These are phyloP conservation scores for Mobula hypostoma DNA, from an alignment of 2,113 vertebrate species.

Conservation along the genomic window DNA sequence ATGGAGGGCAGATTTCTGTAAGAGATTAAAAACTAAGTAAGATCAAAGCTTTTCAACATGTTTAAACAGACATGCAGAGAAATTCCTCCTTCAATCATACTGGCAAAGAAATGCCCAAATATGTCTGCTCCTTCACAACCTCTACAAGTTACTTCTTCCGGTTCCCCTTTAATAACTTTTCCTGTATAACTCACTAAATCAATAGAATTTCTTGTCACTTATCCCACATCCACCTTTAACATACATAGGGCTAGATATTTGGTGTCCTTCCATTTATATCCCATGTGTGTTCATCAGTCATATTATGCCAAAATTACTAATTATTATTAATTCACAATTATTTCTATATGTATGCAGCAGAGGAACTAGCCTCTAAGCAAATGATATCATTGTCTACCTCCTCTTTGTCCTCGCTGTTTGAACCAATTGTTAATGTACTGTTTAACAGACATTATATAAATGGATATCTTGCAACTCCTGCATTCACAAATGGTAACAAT, in stretches of 20 bases:
- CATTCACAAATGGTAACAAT: neutral
- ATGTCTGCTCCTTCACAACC: neutral
- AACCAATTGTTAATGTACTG: neutral
- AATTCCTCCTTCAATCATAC: neutral
- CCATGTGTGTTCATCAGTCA: neutral
- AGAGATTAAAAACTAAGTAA: neutral
- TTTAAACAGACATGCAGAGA: neutral
- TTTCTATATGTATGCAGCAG: neutral
- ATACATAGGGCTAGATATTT: neutral
- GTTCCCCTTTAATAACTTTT: neutral
- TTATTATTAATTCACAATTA: neutral
- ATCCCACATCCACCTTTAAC: neutral
- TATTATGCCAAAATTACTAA: neutral
- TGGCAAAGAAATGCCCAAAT: neutral
- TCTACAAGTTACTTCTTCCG: neutral
- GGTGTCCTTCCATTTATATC: neutral
- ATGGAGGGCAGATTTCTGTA: slow-evolving; percentile 58
- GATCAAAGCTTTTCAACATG: neutral
- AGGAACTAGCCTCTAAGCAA: neutral
- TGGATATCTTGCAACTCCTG: neutral
- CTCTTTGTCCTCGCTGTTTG: neutral
- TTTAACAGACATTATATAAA: neutral
- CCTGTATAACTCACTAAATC: neutral
- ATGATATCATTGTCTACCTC: too few species aligned
- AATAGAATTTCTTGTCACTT: neutral